These are phyloP conservation scores for Hirtodrosophila trivittata DNA, from an alignment of 2,888 invertebrate genomes.

Conservation along the genomic window DNA sequence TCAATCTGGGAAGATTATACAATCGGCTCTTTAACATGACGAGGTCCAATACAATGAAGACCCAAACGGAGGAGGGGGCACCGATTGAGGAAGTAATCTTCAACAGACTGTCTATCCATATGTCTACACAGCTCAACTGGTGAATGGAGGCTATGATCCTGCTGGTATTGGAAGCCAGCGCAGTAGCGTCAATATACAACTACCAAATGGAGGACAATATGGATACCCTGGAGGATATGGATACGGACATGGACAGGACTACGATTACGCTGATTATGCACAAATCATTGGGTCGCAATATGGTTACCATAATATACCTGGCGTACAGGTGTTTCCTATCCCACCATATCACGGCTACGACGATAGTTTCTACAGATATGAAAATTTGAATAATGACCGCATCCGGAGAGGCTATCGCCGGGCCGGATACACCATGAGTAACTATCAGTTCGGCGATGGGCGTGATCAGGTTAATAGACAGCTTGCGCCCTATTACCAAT, in stretches of 20 bases:
- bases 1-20: constrained; percentile 17
- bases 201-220: constrained; percentile 7
- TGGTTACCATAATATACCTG: constrained; percentile 8
- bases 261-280: constrained; percentile 12
- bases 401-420: background rate
- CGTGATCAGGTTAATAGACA: background rate
- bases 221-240: background rate
- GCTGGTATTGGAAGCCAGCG: background rate
- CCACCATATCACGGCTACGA: background rate
- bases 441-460: background rate
- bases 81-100: no score
- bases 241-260: background rate
- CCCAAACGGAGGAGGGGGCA: background rate
- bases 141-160: background rate
- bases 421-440: background rate
- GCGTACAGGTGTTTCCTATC: constrained; percentile 11
- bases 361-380: constrained; percentile 6
- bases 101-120: no score
- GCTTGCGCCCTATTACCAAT: constrained; percentile 9
- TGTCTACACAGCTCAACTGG: no score
- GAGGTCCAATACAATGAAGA: constrained; percentile 1
- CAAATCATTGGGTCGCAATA: constrained; percentile 6
- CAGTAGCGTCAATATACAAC: constrained; percentile 7
- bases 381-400: background rate
- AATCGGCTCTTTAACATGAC: constrained; percentile 16